A percentile compares a stretch with the other conserved stretches of the same genome.
Evolutionary conservation across 2,797 vertebrate species (phyloP).

Genomic region (Phyllotis vaccarum): DNA sequence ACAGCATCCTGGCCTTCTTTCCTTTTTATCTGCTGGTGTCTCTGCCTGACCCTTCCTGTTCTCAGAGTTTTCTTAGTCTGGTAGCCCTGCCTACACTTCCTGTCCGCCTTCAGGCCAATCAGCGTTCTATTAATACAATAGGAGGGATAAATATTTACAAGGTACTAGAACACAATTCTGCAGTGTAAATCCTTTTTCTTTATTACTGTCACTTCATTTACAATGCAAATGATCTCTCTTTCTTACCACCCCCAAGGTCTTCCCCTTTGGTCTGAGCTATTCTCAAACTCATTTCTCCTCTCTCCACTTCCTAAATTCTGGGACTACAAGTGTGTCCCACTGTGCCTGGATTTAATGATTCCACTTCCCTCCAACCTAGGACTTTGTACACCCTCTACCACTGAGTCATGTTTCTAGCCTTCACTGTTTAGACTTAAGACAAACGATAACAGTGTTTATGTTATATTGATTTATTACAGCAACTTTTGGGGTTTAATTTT

Average conservation of each 20-base stretch:
- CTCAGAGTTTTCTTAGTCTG: too few relatives aligned
- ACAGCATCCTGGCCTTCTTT: too few relatives aligned
- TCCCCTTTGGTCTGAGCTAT: neutral
- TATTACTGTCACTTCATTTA: neutral
- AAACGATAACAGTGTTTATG: neutral
- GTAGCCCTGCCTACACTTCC: too few relatives aligned
- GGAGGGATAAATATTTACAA: too few relatives aligned
- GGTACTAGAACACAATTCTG: too few relatives aligned
- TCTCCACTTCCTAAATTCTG: neutral
- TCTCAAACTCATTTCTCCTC: neutral
- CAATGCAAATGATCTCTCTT: neutral
- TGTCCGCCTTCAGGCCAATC: too few relatives aligned
- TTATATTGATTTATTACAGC: neutral
- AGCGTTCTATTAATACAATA: too few relatives aligned
- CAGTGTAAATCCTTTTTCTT: constrained; percentile 2
- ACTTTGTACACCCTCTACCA: neutral
- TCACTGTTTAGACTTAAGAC: neutral
- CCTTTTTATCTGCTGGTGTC: too few relatives aligned
- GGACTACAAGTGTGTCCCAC: neutral
- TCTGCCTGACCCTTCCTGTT: too few relatives aligned
- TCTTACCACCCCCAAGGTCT: neutral
- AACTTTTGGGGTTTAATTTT: neutral
- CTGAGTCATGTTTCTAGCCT: neutral
- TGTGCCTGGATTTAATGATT: neutral
- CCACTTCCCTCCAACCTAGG: neutral